Evolutionary conservation across 2,888 invertebrate genomes (phyloP), one percentile per base, ranked within the genome.

Genomic region (Drosophila kanekoi): DNA sequence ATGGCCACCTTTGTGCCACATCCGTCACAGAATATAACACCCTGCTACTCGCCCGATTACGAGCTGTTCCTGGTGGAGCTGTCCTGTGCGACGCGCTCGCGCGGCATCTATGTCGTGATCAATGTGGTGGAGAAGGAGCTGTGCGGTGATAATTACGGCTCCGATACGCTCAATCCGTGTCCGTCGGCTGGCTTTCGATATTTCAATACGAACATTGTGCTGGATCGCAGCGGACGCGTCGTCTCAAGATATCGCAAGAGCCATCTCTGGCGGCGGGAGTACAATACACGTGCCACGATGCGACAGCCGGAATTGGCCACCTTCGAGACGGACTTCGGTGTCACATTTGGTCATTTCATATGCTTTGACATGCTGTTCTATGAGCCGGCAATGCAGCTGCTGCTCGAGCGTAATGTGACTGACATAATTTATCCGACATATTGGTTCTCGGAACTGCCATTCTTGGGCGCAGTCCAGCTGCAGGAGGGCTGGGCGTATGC

Each of bases 391-490:
- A 91, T 95, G 37, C 93, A 94, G 6, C 56, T 92, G 10, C 32
- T 91, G 0, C 45, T 61, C 53, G 74, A 88, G 3, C 41, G 72
- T 1, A 91, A 91, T 3, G 65, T 92, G 0, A 90, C 74, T 0
- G 90, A 92, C 44, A 79, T 92, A 23, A 67, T 82, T 92, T 95
- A 37, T 91, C 94, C 96, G 0, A 95, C 96, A 0, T 95, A 95
- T 90, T 98, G 97, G 97, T 96, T 95, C 82, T 96, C 97, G 2
- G 96, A 96, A 89, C 90, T 96, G 67, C 98, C 98, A 0, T 96
- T 92, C 51, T 58, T 92, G 37, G 79, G 87, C 2, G 93, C 94
- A 3, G 78, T 93, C 1, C 94, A 95, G 87, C 89, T 93, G 4
- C 95, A 95, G 83, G 93, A 94, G 48, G 93, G 94, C 47, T 95